Percentiles rank a stretch among this genome's conserved stretches.
Conservation (phyloP, 2,888 invertebrate species). For the Eupeodes latifasciatus region DNA sequence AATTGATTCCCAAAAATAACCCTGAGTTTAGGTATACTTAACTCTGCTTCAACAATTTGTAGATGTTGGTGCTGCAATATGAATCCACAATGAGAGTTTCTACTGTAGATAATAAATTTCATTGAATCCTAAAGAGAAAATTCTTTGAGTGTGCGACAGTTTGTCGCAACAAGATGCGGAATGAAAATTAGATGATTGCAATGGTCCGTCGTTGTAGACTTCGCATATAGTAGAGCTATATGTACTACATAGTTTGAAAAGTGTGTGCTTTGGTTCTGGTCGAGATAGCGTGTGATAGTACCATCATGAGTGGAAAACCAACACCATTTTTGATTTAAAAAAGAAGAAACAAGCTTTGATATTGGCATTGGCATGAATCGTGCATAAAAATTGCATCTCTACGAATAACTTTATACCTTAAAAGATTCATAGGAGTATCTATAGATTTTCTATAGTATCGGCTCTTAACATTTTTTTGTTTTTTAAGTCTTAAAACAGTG, state of each 20-base stretch:
- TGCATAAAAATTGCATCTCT: not conserved
- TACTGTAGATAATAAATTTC: slow-evolving; percentile 9
- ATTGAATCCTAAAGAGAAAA: slow-evolving; percentile 20
- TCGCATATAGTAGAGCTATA: not conserved
- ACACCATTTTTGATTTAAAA: slow-evolving; percentile 54
- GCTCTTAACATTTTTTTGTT: not conserved
- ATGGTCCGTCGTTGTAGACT: not conserved
- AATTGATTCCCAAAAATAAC: too few relatives aligned
- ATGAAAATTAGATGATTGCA: slow-evolving; percentile 46
- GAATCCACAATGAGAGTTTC: not conserved
- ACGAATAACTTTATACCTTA: too few relatives aligned
- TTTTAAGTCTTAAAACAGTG: slow-evolving; percentile 16
- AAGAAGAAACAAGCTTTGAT: slow-evolving; percentile 32
- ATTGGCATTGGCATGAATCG: slow-evolving; percentile 48
- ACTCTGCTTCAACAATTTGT: too few relatives aligned
- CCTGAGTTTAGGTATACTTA: too few relatives aligned
- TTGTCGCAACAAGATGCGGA: slow-evolving; percentile 74
- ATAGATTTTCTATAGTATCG: not conserved
- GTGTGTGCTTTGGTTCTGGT: slow-evolving; percentile 6
- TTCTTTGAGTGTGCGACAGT: slow-evolving; percentile 71
- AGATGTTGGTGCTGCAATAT: too few relatives aligned
- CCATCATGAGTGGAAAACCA: slow-evolving; percentile 65
- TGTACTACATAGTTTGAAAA: not conserved
- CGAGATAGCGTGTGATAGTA: slow-evolving; percentile 70
- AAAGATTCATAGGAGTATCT: not conserved